Evolutionary conservation across 2,888 invertebrate species (phyloP), one percentile per base, ranked within the genome.

Genomic region (Apocheima hispidaria): DNA sequence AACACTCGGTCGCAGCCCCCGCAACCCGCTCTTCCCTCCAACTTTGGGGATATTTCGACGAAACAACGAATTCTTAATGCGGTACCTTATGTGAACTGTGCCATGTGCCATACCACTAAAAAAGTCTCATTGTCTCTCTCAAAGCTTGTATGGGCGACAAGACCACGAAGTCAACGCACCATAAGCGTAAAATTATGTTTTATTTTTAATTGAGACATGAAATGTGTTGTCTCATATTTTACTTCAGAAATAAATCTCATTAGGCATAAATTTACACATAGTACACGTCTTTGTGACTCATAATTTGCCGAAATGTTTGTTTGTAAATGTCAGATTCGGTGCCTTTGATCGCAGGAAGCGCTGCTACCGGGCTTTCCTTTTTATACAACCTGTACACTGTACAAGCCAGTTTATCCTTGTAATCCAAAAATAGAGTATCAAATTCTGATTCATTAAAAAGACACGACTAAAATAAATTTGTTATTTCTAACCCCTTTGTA

Each of bases 341-440:
- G 30, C 41, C 62, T 74, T 75, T 76, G 72, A 77, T 72, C 70
- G 59, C 72, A 72, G 74, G 73, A 78, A 76, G 71, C 69, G 62
- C 65, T 60, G 62, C 65, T 60, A 53, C 53, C 62, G 63, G 44
- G 18, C 46, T 56, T 43, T 58, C 43, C 26, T 10, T 18, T 46
- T 58, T 52, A 43, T n/a, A 52, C 16, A 30, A 1, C 10, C 10
- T 33, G 35, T 35, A 41, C 5, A 2, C 3, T 4, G 14, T n/a
- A 26, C 46, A 53, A 35, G 23, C 46, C 12, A 43, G 35, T 54
- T 36, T 54, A 51, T 30, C 54, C 56, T 51, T 51, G 51, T 38
- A 4, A 12, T 23, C 36, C 26, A 2, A 2, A 1, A 21, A 26
- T 51, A 60, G 49, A 40, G 35, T 26, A 30, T 33, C 16, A 36